Evolutionary conservation across 2,888 invertebrate genomes (phyloP).

Genomic region (Polyploca ridens): DNA sequence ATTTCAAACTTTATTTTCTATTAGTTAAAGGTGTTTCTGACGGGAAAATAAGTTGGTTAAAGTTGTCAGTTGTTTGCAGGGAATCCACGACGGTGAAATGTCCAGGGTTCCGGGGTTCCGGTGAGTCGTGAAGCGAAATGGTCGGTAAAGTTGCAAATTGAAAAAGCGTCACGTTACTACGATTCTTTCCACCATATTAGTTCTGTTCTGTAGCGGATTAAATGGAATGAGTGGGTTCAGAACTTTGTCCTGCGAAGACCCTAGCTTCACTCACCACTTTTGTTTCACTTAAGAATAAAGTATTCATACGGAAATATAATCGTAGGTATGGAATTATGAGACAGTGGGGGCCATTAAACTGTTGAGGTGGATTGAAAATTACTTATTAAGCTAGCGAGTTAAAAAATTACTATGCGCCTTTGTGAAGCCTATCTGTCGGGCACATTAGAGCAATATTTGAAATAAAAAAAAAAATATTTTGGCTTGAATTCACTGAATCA

Average conservation of each 20-base stretch:
- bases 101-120: slow-evolving; percentile 9
- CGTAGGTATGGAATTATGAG: too few species aligned
- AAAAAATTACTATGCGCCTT: too few species aligned
- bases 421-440: too few species aligned
- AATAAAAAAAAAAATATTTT: too few species aligned
- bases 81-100: not conserved
- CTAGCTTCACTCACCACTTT: not conserved
- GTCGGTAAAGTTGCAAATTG: not conserved
- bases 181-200: slow-evolving; percentile 10
- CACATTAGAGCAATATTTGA: too few species aligned
- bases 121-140: not conserved
- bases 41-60: not conserved
- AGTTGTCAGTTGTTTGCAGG: not conserved
- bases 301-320: not conserved
- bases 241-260: not conserved
- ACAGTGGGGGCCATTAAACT: not conserved
- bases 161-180: not conserved
- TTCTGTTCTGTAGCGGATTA: not conserved
- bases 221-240: slow-evolving; percentile 5
- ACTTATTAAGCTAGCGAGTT: too few species aligned
- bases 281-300: not conserved
- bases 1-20: slow-evolving; percentile 2
- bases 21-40: not conserved
- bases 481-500: too few species aligned
- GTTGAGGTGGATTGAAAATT: not conserved